phyloP scores from a whole-genome alignment of 2,113 vertebrate species.

The Tursiops truncatus region DNA sequence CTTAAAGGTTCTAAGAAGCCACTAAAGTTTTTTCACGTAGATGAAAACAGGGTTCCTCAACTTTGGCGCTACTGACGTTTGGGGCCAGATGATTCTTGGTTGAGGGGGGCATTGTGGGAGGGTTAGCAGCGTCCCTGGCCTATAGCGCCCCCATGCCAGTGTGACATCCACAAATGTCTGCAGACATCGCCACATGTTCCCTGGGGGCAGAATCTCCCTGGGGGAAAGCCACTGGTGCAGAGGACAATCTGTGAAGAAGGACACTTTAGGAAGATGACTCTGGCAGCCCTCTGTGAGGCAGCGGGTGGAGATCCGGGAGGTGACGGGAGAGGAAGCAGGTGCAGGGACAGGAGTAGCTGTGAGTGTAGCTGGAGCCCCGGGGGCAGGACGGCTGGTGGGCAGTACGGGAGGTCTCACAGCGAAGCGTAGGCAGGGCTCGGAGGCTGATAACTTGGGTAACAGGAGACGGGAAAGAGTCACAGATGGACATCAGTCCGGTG shows the following conservation, averaged over 20 bases:
- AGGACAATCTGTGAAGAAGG: not conserved
- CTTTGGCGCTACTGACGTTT: too few relatives aligned
- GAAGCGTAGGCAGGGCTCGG: too few relatives aligned
- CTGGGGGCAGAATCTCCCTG: not conserved
- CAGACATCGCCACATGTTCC: too few relatives aligned
- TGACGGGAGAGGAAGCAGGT: not conserved
- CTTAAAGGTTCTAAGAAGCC: not conserved
- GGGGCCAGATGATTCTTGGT: not conserved
- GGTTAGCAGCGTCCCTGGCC: not conserved
- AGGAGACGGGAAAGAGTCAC: not conserved
- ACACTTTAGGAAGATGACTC: not conserved
- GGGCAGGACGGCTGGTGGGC: not conserved
- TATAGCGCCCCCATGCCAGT: not conserved
- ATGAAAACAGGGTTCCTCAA: not conserved
- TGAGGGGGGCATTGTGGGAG: not conserved
- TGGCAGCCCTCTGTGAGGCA: not conserved
- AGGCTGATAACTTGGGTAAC: not conserved
- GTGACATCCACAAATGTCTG: not conserved
- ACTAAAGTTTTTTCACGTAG: too few relatives aligned
- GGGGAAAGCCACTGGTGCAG: not conserved
- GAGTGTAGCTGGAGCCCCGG: not conserved
- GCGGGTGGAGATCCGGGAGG: not conserved
- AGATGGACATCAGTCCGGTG: not conserved
- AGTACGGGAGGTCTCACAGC: fast-evolving
- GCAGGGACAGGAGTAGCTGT: too few relatives aligned